Base-by-base conservation (phyloP, 2,888 invertebrate species). In the Dendrolimus pini region DNA sequence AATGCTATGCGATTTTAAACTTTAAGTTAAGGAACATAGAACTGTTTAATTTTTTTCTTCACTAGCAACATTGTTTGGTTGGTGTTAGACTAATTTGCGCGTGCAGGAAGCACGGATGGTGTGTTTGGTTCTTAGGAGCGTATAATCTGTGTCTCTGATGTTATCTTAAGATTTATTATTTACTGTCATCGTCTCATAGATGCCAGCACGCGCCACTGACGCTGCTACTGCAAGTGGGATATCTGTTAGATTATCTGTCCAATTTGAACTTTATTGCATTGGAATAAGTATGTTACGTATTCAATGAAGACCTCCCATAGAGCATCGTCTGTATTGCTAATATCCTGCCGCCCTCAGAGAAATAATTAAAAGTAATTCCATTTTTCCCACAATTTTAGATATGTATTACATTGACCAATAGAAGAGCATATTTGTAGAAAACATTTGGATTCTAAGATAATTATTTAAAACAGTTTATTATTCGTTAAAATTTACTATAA, bases 101-200 rank as follows among this genome's bases (percentile, higher is more conserved):
- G 76, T 75, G 82, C 89, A 89, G 89, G 89, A 90, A 89, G 83
- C 77, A 89, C 85, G 89, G 89, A 83, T 89, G 86, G 86, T 80
- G 81, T 87, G 83, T 78, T 84, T 83, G 78, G 79, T 83, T 81
- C 82, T 79, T 82, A 82, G 77, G 73, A 83, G 82, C 89, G 89
- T 89, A 83, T 90, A 90, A 90, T 90, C 89, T 88, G 80, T 72
- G 78, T 79, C 80, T 88, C 83, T 86, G 90, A 90, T 89, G 85
- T 90, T 90, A 90, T 90, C 90, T 73, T 56, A 79, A 83, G 89
- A 90, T 90, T 90, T 90, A 90, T 89, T 89, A 84, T 81, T 78
- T 78, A 80, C 86, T 86, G 88, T 88, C 88, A 83, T 81, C 88
- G 79, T 69, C 81, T 86, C 75, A 82, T 81, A 89, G 89, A 88